Percentiles rank a stretch among this genome's conserved stretches.
phyloP scores from a whole-genome alignment of 2,797 vertebrate genomes.

The Craterocephalus amniculus region DNA sequence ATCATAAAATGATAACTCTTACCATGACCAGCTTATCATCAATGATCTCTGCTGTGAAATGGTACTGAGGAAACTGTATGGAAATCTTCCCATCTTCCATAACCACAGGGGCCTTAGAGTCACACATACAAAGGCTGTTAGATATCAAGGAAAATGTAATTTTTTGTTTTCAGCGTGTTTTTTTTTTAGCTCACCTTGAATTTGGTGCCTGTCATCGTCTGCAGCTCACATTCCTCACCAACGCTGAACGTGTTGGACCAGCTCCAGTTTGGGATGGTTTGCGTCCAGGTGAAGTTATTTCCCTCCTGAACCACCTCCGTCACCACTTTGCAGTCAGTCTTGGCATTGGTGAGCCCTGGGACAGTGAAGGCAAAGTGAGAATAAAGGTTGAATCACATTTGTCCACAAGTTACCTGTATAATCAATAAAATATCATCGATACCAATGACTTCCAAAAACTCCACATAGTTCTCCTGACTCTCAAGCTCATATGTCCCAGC shows the following conservation, averaged over 20 bases:
- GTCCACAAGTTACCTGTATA: background rate
- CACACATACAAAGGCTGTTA: conserved; percentile 9
- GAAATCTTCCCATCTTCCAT: conserved; percentile 84
- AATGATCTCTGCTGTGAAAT: conserved; percentile 83
- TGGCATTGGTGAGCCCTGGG: conserved; percentile 79
- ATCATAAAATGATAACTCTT: conserved; percentile 50
- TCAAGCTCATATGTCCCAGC: conserved; percentile 90
- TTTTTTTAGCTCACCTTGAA: conserved; percentile 83
- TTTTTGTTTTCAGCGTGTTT: background rate
- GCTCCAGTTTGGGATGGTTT: conserved; percentile 82
- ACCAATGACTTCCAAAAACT: conserved; percentile 89
- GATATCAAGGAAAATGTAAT: background rate
- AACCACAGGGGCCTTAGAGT: conserved; percentile 81
- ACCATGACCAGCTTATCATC: conserved; percentile 89
- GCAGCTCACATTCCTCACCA: conserved; percentile 88
- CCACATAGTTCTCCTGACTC: conserved; percentile 89
- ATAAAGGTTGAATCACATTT: background rate
- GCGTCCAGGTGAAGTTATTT: conserved; percentile 88
- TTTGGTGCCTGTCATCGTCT: conserved; percentile 83
- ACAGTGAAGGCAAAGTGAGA: background rate
- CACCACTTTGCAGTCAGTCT: conserved; percentile 85
- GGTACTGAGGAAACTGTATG: conserved; percentile 86
- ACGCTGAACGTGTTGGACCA: conserved; percentile 86
- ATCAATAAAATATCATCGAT: conserved; percentile 3
- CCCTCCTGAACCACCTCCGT: conserved; percentile 90